Evolutionary conservation across 2,797 vertebrate genomes (phyloP).

Genomic region (Fundulus diaphanus): DNA sequence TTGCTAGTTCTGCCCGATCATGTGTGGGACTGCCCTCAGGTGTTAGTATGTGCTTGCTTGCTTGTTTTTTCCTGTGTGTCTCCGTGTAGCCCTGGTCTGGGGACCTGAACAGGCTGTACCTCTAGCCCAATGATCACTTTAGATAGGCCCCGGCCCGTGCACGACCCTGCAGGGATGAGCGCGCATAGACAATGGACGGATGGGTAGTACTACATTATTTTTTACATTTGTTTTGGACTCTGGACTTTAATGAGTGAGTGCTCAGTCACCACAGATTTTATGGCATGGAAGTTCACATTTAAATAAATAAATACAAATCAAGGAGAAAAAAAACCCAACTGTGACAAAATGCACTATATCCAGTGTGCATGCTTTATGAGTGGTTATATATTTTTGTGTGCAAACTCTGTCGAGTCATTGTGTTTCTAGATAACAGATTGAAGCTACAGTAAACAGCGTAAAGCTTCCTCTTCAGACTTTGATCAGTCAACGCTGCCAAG

Average conservation of each 20-base stretch:
- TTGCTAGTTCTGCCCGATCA: neutral
- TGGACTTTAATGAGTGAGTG: neutral
- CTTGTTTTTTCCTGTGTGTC: neutral
- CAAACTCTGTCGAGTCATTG: constrained; percentile 4
- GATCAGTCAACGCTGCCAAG: neutral
- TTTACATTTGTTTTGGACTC: neutral
- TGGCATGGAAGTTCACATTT: neutral
- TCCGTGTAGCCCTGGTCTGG: neutral
- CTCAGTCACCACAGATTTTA: neutral
- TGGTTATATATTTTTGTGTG: neutral
- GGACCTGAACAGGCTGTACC: neutral
- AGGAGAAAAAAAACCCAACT: neutral
- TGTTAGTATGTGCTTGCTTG: neutral
- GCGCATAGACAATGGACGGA: neutral
- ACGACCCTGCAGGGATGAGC: too few species aligned
- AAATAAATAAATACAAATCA: constrained; percentile 7
- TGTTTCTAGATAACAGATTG: constrained; percentile 2
- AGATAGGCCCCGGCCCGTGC: too few species aligned
- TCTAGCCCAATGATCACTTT: neutral
- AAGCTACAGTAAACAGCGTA: constrained; percentile 1
- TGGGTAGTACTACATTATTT: neutral
- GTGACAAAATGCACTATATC: neutral
- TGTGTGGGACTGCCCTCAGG: neutral
- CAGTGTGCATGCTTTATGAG: neutral
- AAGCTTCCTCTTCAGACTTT: constrained; percentile 3